Evolutionary conservation across 2,797 vertebrate species (phyloP).

Genomic region (Sebastes kiyomatsui): DNA sequence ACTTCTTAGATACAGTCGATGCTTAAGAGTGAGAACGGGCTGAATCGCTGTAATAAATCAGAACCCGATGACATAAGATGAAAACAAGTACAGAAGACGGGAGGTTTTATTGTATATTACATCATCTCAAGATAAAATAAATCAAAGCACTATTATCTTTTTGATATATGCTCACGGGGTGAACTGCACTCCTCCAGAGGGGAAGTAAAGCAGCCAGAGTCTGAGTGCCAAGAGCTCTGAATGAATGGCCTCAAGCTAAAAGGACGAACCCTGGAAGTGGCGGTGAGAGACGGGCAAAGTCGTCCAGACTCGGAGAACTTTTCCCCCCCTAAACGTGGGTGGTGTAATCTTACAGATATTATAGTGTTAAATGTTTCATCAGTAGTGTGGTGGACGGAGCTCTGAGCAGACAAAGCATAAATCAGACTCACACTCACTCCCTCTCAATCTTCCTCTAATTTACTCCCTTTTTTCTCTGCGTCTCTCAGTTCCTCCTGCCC

Average conservation of each 20-base stretch:
- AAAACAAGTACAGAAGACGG: conserved; percentile 39
- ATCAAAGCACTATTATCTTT: conserved; percentile 36
- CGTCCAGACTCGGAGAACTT: background rate
- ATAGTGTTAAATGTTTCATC: conserved; percentile 66
- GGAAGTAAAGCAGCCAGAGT: background rate
- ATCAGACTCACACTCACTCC: conserved; percentile 24
- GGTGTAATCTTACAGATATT: conserved; percentile 30
- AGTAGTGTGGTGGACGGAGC: conserved; percentile 33
- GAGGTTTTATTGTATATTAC: conserved; percentile 36
- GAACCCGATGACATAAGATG: background rate
- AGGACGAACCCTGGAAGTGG: background rate
- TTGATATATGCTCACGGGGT: conserved; percentile 22
- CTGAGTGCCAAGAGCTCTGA: background rate
- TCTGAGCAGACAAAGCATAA: conserved; percentile 42
- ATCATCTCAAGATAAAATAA: conserved; percentile 23
- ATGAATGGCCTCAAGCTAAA: background rate
- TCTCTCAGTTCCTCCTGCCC: background rate
- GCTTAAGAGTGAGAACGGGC: background rate
- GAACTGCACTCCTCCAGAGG: background rate
- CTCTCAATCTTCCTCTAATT: conserved; percentile 43
- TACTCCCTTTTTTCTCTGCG: background rate
- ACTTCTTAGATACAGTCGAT: background rate
- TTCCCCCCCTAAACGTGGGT: background rate
- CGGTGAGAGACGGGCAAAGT: background rate
- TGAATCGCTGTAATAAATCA: conserved; percentile 35